These are phyloP conservation scores for Diprion similis DNA, from an alignment of 1,140 invertebrate genomes.

Conservation along the genomic window DNA sequence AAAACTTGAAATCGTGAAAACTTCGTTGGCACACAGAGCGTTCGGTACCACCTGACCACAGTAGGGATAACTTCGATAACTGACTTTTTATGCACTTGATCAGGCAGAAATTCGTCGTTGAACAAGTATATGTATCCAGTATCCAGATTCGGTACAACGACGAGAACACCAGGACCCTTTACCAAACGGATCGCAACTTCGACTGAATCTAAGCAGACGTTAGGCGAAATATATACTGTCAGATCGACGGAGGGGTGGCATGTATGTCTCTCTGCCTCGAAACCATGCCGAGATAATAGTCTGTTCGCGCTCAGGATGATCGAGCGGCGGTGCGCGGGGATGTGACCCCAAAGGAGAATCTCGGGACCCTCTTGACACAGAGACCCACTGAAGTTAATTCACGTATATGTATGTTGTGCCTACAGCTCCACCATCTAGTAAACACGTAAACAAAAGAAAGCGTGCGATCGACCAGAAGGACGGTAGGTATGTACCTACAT, in stretches of 20 bases:
- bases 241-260: background rate
- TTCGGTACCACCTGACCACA: too few relatives aligned
- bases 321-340: constrained; percentile 43
- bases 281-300: background rate
- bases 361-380: constrained; percentile 51
- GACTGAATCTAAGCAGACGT: background rate
- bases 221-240: constrained; percentile 1
- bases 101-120: too few relatives aligned
- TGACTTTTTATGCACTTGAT: too few relatives aligned
- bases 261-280: background rate
- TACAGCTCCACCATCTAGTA: constrained; percentile 6
- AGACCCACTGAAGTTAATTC: constrained; percentile 62
- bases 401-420: constrained; percentile 61
- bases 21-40: too few relatives aligned
- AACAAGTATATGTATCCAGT: background rate
- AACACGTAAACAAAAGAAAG: background rate
- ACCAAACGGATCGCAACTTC: background rate
- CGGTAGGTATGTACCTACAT: background rate
- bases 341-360: constrained; percentile 44
- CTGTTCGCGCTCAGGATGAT: constrained; percentile 27
- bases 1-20: too few relatives aligned
- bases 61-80: too few relatives aligned
- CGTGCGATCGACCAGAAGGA: background rate
- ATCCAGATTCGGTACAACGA: background rate
- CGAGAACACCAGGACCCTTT: background rate